phyloP scores from a whole-genome alignment of 2,797 vertebrate species.

The Phataginus tricuspis region DNA sequence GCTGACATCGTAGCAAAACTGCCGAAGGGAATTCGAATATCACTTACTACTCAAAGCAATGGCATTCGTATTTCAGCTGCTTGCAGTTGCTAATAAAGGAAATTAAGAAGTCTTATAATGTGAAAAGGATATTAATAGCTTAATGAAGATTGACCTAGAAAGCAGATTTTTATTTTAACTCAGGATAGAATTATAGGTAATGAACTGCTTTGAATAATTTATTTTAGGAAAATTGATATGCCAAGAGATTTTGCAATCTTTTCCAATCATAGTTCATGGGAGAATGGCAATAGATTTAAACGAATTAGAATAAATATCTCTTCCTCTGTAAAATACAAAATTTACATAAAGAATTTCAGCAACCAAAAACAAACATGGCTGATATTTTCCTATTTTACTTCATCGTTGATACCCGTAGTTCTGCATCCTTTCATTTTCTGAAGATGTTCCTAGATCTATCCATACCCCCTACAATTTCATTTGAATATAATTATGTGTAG shows the following conservation, averaged over 20 bases:
- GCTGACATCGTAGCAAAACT: not conserved
- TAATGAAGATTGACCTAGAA: constrained; percentile 79
- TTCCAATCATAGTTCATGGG: constrained; percentile 27
- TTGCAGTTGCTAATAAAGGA: constrained; percentile 56
- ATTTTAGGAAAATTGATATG: constrained; percentile 68
- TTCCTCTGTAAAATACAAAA: constrained; percentile 3
- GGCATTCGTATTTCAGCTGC: constrained; percentile 28
- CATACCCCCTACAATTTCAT: not conserved
- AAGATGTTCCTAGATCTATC: not conserved
- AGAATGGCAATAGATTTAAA: constrained; percentile 6
- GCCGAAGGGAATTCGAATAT: constrained; percentile 25
- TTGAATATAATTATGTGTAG: not conserved
- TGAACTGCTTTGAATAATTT: constrained; percentile 60
- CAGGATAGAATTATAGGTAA: constrained; percentile 61
- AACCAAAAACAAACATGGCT: not conserved
- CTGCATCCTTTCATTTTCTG: not conserved
- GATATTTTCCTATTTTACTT: not conserved
- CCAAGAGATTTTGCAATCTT: not conserved
- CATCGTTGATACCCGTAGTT: not conserved
- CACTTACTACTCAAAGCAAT: constrained; percentile 51
- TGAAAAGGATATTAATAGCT: constrained; percentile 70
- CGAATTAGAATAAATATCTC: not conserved
- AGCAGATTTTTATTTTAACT: constrained; percentile 74
- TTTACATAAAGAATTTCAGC: not conserved
- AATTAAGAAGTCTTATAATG: constrained; percentile 57